These are phyloP conservation scores for Probosciger aterrimus DNA, from an alignment of 2,113 vertebrate species.

Conservation along the genomic window DNA sequence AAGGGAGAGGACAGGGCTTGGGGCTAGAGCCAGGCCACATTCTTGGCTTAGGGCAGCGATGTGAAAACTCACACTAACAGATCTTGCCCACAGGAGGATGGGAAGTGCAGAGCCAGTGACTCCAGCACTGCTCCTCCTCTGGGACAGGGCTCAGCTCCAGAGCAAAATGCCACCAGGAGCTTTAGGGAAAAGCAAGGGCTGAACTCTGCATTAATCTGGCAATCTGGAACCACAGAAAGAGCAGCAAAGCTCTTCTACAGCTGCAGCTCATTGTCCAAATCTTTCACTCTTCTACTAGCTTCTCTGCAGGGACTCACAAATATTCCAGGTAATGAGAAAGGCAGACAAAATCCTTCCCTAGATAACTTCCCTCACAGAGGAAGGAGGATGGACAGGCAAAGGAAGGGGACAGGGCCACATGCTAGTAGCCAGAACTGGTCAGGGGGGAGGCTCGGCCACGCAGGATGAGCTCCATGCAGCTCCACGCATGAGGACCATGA, in stretches of 20 bases:
- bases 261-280: background rate
- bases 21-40: background rate
- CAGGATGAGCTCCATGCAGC: background rate
- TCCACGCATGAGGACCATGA: background rate
- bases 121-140: background rate
- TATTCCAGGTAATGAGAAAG: background rate
- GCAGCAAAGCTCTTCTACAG: background rate
- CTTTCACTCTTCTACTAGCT: background rate
- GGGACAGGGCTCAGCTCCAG: background rate
- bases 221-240: background rate
- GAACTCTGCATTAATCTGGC: background rate
- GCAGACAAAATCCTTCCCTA: background rate
- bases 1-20: background rate
- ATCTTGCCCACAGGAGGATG: background rate
- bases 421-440: background rate
- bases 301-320: background rate
- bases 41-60: background rate
- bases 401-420: background rate
- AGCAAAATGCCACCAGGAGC: background rate
- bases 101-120: background rate
- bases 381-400: background rate
- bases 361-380: background rate
- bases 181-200: background rate
- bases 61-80: background rate
- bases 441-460: background rate